Percentiles rank a stretch among this genome's conserved stretches.
Conservation (phyloP, 53 echinoderm and acorn worm species). For the Patiria pectinifera region DNA sequence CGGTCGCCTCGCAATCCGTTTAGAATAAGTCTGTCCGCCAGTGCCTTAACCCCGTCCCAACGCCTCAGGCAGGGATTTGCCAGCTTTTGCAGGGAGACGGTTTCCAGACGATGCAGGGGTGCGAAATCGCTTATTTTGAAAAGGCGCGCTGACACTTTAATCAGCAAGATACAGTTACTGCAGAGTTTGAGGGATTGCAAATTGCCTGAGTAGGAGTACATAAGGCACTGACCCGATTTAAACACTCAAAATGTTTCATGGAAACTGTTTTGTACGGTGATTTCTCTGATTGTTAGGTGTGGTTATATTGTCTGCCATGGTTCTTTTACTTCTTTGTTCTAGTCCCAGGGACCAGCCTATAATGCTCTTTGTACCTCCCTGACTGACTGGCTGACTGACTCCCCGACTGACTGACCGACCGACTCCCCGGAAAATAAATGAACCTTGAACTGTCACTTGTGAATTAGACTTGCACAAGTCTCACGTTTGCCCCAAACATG, state of each 20-base stretch:
- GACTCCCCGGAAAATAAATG: too few relatives aligned
- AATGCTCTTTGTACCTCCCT: too few relatives aligned
- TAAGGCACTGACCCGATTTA: background rate
- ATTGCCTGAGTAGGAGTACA: background rate
- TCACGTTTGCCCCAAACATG: too few relatives aligned
- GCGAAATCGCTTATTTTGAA: background rate
- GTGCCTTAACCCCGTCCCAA: background rate
- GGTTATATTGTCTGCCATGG: too few relatives aligned
- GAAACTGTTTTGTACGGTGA: background rate
- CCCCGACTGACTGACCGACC: too few relatives aligned
- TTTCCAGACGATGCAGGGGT: constrained; percentile 16
- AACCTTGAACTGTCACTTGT: too few relatives aligned
- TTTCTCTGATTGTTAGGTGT: too few relatives aligned
- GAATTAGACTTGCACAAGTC: too few relatives aligned
- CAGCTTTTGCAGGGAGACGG: constrained; percentile 9
- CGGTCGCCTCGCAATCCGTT: constrained; percentile 37
- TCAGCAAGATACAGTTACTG: background rate
- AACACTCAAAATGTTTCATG: background rate
- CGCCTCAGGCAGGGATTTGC: constrained; percentile 47
- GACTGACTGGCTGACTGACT: too few relatives aligned
- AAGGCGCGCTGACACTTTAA: background rate
- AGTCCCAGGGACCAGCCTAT: too few relatives aligned
- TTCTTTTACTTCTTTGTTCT: too few relatives aligned
- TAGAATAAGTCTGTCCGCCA: constrained; percentile 7
- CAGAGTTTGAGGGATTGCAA: background rate